Evolutionary conservation across 23 tunicate species (phyloP).

Genomic region (Trididemnum miniatum): DNA sequence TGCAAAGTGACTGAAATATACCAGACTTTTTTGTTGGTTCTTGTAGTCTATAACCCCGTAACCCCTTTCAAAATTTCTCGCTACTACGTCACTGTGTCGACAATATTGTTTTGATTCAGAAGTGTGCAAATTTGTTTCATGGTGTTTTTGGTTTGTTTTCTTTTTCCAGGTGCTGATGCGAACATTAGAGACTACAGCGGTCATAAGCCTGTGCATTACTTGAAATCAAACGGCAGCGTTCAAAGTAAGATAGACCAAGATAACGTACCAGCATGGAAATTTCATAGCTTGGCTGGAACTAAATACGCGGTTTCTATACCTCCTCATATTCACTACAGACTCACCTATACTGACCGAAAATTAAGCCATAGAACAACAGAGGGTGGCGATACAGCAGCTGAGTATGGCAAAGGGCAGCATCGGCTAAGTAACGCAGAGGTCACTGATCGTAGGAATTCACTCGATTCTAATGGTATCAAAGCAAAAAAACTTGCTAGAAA

Average conservation of each 20-base stretch:
- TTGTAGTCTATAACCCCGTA: too few species aligned
- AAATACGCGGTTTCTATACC: neutral
- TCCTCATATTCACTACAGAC: neutral
- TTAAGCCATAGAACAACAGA: neutral
- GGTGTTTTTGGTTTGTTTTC: neutral
- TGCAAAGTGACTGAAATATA: too few species aligned
- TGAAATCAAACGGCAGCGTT: conserved; percentile 64
- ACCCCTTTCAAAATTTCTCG: too few species aligned
- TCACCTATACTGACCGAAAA: neutral
- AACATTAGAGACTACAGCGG: conserved; percentile 77
- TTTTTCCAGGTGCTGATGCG: conserved; percentile 54
- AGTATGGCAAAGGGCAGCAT: neutral
- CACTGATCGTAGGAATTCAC: conserved; percentile 14
- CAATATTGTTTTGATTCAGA: too few species aligned
- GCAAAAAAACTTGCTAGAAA: conserved; percentile 34
- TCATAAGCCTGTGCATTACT: conserved; percentile 61
- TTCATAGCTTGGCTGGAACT: conserved; percentile 40
- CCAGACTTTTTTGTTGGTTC: too few species aligned
- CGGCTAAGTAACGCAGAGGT: neutral
- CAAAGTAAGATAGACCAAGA: conserved; percentile 56
- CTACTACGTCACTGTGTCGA: too few species aligned
- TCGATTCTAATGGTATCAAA: neutral
- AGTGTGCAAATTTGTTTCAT: too few species aligned
- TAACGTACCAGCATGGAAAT: conserved; percentile 38
- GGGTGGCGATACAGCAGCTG: neutral